Evolutionary conservation across 2,797 vertebrate genomes (phyloP), one percentile per base, ranked within the genome.

Genomic region (Epinephelus awoara): DNA sequence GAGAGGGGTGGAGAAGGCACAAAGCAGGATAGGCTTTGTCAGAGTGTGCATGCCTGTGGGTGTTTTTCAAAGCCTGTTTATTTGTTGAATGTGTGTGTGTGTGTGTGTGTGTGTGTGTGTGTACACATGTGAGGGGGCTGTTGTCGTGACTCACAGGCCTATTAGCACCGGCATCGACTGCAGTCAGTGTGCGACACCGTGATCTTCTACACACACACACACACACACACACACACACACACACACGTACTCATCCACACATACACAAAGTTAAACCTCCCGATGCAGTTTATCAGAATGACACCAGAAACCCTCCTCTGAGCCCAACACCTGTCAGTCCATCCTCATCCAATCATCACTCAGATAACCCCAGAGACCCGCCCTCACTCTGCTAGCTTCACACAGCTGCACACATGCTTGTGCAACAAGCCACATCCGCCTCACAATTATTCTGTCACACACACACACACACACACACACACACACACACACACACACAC

Each of bases 341-440:
- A 4, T 65, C 79, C 82, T 86, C 79, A 68, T 82, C 93, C 91
- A 93, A 94, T 93, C 92, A 91, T 90, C 74, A 85, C 78, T 90
- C 90, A 87, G 83, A 90, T 70, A 84, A 75, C 88, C 83, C 83
- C 50, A 76, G 86, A 88, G 84, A 85, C 84, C 89, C 79, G 74
- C 91, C 91, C 82, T 81, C 69, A 2, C 38, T 52, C 75, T 78
- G 75, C 73, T 56, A 19, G 83, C 74, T 77, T 63, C 82, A 82
- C 69, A 82, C 82, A 88, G 72, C 85, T 85, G 84, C 64, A 64
- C 25, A 62, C 67, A 72, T 18, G 25, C 81, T 83, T 73, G 79
- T 80, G 87, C 84, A 83, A 80, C 54, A 85, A 84, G 65, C 85
- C 78, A 84, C 86, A 88, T 89, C 75, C 79, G 50, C 70, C 77